These are phyloP conservation scores for Serranus cabrilla DNA, from an alignment of 2,797 vertebrate genomes.

Conservation along the genomic window DNA sequence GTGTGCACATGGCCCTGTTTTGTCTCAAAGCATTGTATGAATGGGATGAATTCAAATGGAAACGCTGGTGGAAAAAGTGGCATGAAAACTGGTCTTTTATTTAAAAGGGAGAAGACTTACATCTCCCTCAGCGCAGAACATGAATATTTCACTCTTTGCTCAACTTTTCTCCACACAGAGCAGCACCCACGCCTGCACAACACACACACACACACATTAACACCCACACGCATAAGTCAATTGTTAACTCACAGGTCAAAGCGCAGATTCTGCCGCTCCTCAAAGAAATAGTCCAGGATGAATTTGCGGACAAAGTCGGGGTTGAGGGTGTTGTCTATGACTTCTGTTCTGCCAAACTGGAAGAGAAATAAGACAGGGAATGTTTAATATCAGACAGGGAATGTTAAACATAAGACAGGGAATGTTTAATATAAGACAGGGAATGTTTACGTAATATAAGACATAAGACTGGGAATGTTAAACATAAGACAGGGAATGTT, in stretches of 20 bases:
- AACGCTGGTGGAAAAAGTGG: slow-evolving; percentile 33
- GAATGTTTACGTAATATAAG: slow-evolving; percentile 29
- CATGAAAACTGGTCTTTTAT: slow-evolving; percentile 69
- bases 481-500: neutral
- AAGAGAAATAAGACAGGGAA: slow-evolving; percentile 42
- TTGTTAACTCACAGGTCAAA: slow-evolving; percentile 95
- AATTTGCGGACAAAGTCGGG: slow-evolving; percentile 99
- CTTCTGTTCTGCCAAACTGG: slow-evolving; percentile 97
- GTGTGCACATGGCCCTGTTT: slow-evolving; percentile 28
- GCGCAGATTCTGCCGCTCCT: slow-evolving; percentile 97
- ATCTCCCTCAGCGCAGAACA: slow-evolving; percentile 52
- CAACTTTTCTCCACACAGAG: slow-evolving; percentile 54
- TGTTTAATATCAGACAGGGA: slow-evolving; percentile 2
- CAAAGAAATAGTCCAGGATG: slow-evolving; percentile 98
- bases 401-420: neutral
- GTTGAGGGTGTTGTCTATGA: slow-evolving; percentile 98
- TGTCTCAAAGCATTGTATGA: slow-evolving; percentile 41
- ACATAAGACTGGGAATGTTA: slow-evolving; percentile 8
- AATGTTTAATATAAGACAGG: neutral
- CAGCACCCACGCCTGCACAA: slow-evolving; percentile 34
- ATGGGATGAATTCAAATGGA: slow-evolving; percentile 45
- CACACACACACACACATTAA: slow-evolving; percentile 31
- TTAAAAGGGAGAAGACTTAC: slow-evolving; percentile 61
- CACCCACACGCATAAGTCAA: slow-evolving; percentile 8
- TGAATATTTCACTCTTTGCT: slow-evolving; percentile 75